Base-by-base conservation (phyloP, 92 coral and sea anemone genomes). In the Pocillopora meandrina region DNA sequence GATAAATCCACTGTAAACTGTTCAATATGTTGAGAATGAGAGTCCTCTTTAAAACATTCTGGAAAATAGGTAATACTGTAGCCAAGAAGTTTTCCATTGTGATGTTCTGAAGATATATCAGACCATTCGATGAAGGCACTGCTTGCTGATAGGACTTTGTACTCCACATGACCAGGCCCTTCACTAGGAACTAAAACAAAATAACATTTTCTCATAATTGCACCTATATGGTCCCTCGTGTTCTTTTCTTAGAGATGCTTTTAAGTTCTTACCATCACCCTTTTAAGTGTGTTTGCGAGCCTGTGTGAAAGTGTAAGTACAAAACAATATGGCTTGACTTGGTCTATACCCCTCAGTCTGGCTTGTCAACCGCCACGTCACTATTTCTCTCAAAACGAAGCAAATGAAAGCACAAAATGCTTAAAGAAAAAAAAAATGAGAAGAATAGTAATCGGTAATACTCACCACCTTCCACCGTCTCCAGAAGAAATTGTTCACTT, bases 401-500 rank as follows among this genome's bases (percentile, higher is more conserved):
- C 52, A 42, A 42, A 42, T 3, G 52, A 42, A 42, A 42, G 52
- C 52, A 42, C 6, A 42, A 7, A 42, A 42, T 42, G 52, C 5
- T 42, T 0, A 2, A 42, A 42, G 4, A 23, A 21, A 11, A 21
- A 21, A 12, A 2, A 16, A 64, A 64, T 17, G 3, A 64, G 17
- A 11, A 64, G 26, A 67, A 12, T 7, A 67, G 5, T 14, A 10
- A 67, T 12, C 31, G 31, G 31, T 26, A 10, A 18, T 56, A 68
- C 84, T 80, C 36, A 80, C 84, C 84, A 12, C 84, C 62, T 42
- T 69, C 83, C 7, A 18, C 83, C 3, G 74, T 65, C 74, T 65
- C 12, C 12, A 67, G 35, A 56, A 20, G 14, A 7, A 56, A 33
- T 56, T 8, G 12, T 33, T 57, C 42, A 56, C 76, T 80, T 58